These are phyloP conservation scores for Glaucidium brasilianum DNA, from an alignment of 2,113 vertebrate species.

Conservation along the genomic window DNA sequence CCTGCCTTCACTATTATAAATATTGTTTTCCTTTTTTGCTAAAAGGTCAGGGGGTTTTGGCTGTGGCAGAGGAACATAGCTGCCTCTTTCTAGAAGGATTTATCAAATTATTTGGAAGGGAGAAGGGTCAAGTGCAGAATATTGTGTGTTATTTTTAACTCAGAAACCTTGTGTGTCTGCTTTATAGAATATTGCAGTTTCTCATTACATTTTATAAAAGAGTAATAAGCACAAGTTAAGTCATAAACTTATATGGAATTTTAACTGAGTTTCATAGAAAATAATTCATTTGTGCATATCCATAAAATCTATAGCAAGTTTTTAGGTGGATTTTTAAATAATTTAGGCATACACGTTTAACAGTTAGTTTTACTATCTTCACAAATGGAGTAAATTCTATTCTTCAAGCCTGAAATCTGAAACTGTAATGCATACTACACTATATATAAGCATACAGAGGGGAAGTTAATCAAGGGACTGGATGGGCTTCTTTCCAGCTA, in stretches of 20 bases:
- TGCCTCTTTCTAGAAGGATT: background rate
- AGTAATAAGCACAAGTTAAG: background rate
- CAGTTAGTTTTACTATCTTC: background rate
- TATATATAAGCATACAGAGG: background rate
- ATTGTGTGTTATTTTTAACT: background rate
- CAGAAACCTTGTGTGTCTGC: background rate
- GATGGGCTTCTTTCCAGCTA: background rate
- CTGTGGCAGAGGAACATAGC: background rate
- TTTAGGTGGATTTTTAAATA: background rate
- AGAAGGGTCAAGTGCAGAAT: background rate
- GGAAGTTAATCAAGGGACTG: background rate
- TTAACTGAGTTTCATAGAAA: background rate
- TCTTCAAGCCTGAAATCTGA: background rate
- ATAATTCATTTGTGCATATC: background rate
- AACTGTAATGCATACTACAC: background rate
- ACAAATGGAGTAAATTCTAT: background rate
- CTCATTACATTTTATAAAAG: background rate
- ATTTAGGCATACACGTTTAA: background rate
- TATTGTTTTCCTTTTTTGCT: background rate
- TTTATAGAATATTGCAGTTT: background rate
- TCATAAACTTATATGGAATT: background rate
- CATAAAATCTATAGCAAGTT: background rate
- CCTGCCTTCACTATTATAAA: background rate
- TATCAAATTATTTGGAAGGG: background rate
- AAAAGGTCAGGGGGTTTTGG: constrained; percentile 28